Evolutionary conservation across 2,888 invertebrate genomes (phyloP).

Genomic region (Meiosimyza platycephala): DNA sequence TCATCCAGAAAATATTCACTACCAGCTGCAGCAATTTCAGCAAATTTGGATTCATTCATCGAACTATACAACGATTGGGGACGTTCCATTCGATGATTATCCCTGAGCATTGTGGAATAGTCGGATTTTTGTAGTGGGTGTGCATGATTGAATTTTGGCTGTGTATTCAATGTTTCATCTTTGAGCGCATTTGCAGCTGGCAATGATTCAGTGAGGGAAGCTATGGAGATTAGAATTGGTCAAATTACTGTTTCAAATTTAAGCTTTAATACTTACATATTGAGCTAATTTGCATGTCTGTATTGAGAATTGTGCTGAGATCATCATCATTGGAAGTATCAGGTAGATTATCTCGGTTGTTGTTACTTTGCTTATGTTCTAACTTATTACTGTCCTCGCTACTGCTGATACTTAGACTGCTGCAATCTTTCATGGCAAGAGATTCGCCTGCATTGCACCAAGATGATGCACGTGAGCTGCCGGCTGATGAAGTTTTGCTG

Average conservation of each 20-base stretch:
- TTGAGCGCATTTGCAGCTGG: slow-evolving; percentile 37
- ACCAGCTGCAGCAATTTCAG: slow-evolving; percentile 77
- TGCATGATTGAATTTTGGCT: not conserved
- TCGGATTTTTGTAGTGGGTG: not conserved
- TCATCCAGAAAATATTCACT: slow-evolving; percentile 81
- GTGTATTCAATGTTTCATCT: slow-evolving; percentile 33
- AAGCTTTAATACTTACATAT: slow-evolving; percentile 55
- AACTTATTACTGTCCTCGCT: slow-evolving; percentile 61
- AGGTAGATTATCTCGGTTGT: slow-evolving; percentile 32
- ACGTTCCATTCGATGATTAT: slow-evolving; percentile 49
- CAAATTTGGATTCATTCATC: slow-evolving; percentile 72
- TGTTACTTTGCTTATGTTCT: slow-evolving; percentile 37
- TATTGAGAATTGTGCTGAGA: slow-evolving; percentile 54
- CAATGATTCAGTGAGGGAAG: slow-evolving; percentile 50
- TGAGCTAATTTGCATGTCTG: slow-evolving; percentile 61
- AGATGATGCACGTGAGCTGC: slow-evolving; percentile 62
- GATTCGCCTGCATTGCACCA: slow-evolving; percentile 73
- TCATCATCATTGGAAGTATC: slow-evolving; percentile 51
- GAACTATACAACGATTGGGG: slow-evolving; percentile 57
- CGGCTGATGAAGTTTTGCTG: slow-evolving; percentile 59
- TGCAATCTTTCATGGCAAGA: slow-evolving; percentile 72
- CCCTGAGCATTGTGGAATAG: slow-evolving; percentile 32
- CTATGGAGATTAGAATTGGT: slow-evolving; percentile 32
- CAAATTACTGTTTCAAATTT: not conserved
- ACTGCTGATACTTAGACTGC: slow-evolving; percentile 69